Percentiles rank a stretch among this genome's conserved stretches.
phyloP scores from a whole-genome alignment of 2,888 invertebrate species.

The Emmelina monodactyla region DNA sequence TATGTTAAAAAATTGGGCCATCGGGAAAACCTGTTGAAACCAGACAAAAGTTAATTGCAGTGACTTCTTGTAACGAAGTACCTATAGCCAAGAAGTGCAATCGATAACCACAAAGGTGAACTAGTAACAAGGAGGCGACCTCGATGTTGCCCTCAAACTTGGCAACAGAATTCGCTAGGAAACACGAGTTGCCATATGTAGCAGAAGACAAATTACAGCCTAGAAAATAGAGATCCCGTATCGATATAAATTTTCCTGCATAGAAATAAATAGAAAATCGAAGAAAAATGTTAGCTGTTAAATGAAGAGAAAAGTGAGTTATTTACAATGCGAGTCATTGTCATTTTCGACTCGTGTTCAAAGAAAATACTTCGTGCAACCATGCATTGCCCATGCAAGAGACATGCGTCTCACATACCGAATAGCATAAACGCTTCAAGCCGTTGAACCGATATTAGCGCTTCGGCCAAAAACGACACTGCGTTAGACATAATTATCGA shows the following conservation, averaged over 20 bases:
- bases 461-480: constrained; percentile 67
- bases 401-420: constrained; percentile 44
- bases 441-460: constrained; percentile 66
- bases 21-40: constrained; percentile 68
- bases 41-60: background rate
- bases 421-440: constrained; percentile 67
- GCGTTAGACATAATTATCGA: constrained; percentile 69
- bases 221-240: background rate
- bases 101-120: background rate
- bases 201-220: background rate
- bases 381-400: constrained; percentile 19
- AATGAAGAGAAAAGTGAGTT: background rate
- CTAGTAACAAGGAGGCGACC: background rate
- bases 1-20: constrained; percentile 79
- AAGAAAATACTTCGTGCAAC: constrained; percentile 5
- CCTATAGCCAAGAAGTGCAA: background rate
- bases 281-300: background rate
- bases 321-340: constrained; percentile 23
- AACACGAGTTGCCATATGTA: background rate
- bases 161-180: background rate
- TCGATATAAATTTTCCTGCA: background rate
- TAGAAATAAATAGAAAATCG: background rate
- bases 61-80: background rate
- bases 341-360: constrained; percentile 28
- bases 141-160: background rate